Conservation (phyloP, 2,888 invertebrate species). For the Euclidia mi region DNA sequence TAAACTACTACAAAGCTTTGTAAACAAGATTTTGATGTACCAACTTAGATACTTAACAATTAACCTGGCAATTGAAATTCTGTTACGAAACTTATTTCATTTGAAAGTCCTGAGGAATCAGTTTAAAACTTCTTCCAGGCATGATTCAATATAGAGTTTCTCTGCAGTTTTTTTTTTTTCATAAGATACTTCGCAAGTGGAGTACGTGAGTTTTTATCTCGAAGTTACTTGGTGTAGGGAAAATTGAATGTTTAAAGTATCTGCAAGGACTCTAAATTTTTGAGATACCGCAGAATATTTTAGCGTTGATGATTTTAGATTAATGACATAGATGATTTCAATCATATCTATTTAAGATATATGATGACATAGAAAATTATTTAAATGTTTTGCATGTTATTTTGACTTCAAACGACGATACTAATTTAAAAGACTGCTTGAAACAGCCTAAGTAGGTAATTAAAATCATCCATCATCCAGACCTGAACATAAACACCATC, state of each 20-base stretch:
- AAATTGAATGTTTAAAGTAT: conserved; percentile 5
- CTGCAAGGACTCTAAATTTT: not conserved
- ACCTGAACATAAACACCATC: no score
- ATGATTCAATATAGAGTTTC: conserved; percentile 54
- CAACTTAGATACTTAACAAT: conserved; percentile 42
- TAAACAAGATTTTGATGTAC: conserved; percentile 28
- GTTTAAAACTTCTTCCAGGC: conserved; percentile 46
- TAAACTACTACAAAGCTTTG: conserved; percentile 15
- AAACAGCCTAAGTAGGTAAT: no score
- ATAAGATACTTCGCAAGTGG: conserved; percentile 21
- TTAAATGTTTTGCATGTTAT: no score
- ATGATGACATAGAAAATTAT: no score
- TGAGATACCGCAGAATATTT: no score
- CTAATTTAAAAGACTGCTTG: no score
- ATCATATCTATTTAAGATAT: no score
- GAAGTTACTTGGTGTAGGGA: not conserved
- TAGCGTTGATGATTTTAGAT: no score
- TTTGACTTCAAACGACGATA: no score
- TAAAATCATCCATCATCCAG: no score
- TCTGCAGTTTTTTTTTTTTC: conserved; percentile 35
- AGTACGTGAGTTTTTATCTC: conserved; percentile 41
- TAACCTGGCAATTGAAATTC: conserved; percentile 57
- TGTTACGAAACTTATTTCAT: conserved; percentile 45
- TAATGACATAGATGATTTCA: no score
- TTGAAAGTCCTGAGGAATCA: conserved; percentile 41